Conservation (phyloP, 2,888 invertebrate genomes). For the Caenorhabditis doughertyi region DNA sequence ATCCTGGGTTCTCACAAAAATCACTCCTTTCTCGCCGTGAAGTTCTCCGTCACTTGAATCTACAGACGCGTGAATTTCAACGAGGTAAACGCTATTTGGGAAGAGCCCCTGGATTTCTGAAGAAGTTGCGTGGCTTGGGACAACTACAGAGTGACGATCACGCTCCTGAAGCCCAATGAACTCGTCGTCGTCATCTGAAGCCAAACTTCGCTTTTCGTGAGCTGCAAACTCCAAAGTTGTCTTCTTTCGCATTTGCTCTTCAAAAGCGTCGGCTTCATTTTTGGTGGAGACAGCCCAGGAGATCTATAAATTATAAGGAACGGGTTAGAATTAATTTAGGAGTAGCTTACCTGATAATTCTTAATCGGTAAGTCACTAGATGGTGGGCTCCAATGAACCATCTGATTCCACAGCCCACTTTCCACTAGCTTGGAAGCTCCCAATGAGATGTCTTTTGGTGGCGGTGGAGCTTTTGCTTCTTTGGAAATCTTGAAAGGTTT, state of each 20-base stretch:
- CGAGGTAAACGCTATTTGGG: conserved; percentile 76
- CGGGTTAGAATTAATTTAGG: too few species aligned
- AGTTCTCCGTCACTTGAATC: conserved; percentile 79
- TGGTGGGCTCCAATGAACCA: conserved; percentile 79
- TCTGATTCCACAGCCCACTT: conserved; percentile 73
- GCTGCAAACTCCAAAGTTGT: conserved; percentile 58
- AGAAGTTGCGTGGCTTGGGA: conserved; percentile 77
- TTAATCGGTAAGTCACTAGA: conserved; percentile 80
- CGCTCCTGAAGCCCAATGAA: conserved; percentile 25
- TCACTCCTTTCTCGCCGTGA: conserved; percentile 78
- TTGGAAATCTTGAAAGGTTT: conserved; percentile 79
- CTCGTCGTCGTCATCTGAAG: conserved; percentile 59
- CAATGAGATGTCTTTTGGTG: conserved; percentile 76
- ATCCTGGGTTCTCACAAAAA: conserved; percentile 74
- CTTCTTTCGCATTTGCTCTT: conserved; percentile 64
- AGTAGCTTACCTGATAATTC: too few species aligned
- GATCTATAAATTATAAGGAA: too few species aligned
- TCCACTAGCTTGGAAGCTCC: conserved; percentile 59
- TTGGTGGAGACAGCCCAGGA: conserved; percentile 69
- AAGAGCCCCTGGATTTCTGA: conserved; percentile 73
- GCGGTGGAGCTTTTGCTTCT: conserved; percentile 78
- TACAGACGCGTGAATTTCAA: conserved; percentile 78
- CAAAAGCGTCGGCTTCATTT: conserved; percentile 68
- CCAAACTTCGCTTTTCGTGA: conserved; percentile 63
- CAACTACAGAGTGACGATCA: conserved; percentile 68